These are phyloP conservation scores for Bubo scandiacus DNA, from an alignment of 2,113 vertebrate genomes.

Conservation along the genomic window DNA sequence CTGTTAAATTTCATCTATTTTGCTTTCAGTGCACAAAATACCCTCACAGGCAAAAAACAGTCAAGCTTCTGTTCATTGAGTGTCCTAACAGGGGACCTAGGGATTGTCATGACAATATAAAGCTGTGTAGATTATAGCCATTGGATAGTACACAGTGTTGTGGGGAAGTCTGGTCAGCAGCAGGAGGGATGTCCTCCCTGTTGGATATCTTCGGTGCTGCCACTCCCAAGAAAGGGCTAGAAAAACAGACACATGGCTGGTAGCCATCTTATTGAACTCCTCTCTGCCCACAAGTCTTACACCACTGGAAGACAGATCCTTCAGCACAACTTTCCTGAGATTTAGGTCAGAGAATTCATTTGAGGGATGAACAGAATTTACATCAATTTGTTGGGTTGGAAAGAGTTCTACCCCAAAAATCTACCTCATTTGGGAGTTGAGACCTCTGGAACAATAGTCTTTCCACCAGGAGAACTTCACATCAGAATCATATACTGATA, in stretches of 20 bases:
- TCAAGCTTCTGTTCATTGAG: not conserved
- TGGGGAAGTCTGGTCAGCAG: not conserved
- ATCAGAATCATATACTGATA: not conserved
- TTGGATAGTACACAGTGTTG: accelerated
- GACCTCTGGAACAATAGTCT: not conserved
- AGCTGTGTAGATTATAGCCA: accelerated
- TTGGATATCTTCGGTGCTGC: not conserved
- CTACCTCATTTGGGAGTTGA: not conserved
- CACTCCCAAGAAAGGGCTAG: not conserved
- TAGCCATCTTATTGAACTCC: not conserved
- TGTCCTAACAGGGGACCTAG: not conserved
- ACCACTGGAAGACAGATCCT: not conserved
- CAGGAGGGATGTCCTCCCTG: not conserved
- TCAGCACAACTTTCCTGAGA: not conserved
- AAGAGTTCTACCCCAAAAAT: not conserved
- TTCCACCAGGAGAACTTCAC: not conserved
- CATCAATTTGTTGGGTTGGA: not conserved
- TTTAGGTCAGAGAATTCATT: not conserved
- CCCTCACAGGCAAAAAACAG: not conserved
- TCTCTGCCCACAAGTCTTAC: not conserved
- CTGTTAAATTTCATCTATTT: not conserved
- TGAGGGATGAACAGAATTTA: not conserved
- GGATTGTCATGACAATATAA: not conserved
- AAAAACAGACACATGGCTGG: not conserved
- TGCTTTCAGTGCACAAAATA: not conserved